Evolutionary conservation across 2,888 invertebrate genomes (phyloP).

Genomic region (Thymelicus sylvestris): DNA sequence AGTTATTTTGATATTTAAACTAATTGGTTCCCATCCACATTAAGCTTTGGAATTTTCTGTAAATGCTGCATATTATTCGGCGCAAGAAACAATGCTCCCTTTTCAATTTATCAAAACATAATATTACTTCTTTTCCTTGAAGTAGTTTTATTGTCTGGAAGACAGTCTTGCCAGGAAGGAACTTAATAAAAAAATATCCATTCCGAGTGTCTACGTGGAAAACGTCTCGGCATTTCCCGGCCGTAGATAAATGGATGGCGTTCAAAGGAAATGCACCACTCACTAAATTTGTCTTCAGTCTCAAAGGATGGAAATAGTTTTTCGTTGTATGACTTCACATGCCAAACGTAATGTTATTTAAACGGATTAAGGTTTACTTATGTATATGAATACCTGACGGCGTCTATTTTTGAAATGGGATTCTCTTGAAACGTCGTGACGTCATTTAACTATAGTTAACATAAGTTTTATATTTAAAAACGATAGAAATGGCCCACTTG

Average conservation of each 20-base stretch:
- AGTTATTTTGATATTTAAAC: background rate
- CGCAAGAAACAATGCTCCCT: background rate
- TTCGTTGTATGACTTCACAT: constrained; percentile 1
- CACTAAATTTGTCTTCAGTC: constrained; percentile 27
- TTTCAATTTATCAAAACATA: background rate
- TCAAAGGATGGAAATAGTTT: constrained; percentile 17
- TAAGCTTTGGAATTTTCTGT: background rate
- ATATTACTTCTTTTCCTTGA: constrained; percentile 5
- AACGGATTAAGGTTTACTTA: background rate
- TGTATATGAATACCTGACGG: background rate
- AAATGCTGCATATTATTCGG: background rate
- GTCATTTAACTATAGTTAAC: too few species aligned
- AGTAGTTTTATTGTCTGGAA: constrained; percentile 11
- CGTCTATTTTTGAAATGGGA: background rate
- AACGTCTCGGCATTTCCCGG: constrained; percentile 37
- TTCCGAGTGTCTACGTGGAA: constrained; percentile 39
- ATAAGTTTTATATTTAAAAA: too few species aligned
- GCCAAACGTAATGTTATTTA: background rate
- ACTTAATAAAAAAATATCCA: constrained; percentile 32
- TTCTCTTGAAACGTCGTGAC: too few species aligned
- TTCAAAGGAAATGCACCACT: constrained; percentile 42
- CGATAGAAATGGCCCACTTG: too few species aligned
- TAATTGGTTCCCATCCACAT: background rate
- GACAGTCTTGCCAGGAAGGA: constrained; percentile 19
- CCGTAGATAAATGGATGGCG: constrained; percentile 39